Evolutionary conservation across 2,113 vertebrate genomes (phyloP).

Genomic region (Morone chrysops): DNA sequence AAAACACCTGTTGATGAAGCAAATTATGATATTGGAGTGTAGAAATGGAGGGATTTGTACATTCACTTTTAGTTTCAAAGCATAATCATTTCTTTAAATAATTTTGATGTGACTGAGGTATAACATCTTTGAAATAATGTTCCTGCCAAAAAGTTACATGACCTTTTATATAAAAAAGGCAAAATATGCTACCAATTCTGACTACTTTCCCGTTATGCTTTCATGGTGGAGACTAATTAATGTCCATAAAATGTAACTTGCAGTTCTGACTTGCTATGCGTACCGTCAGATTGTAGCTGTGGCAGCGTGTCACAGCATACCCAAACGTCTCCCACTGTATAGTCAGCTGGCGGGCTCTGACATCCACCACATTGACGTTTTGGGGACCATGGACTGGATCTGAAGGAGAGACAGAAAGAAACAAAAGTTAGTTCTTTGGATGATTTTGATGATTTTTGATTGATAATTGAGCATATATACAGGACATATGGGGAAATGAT

Average conservation of each 20-base stretch:
- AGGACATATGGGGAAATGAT: no score
- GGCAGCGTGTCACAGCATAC: constrained; percentile 95
- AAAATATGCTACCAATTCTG: not conserved
- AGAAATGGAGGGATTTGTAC: not conserved
- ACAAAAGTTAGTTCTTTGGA: not conserved
- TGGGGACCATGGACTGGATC: constrained; percentile 96
- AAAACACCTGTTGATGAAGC: not conserved
- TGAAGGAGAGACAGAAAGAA: constrained; percentile 68
- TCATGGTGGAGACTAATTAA: not conserved
- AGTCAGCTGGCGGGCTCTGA: constrained; percentile 94
- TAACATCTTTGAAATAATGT: not conserved
- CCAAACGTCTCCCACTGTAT: constrained; percentile 98
- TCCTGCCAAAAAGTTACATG: not conserved
- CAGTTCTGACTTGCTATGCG: not conserved
- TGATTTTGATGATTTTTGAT: not conserved
- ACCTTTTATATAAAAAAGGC: not conserved
- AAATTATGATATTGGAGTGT: not conserved
- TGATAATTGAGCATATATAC: not conserved
- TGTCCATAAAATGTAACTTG: not conserved
- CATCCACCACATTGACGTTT: constrained; percentile 94
- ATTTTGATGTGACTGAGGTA: not conserved
- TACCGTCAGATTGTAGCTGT: constrained; percentile 96
- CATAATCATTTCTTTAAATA: not conserved
- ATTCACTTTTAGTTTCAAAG: no score
- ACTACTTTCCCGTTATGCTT: not conserved